Base-by-base conservation (phyloP, 2,113 vertebrate species). In the Cacatua alba region DNA sequence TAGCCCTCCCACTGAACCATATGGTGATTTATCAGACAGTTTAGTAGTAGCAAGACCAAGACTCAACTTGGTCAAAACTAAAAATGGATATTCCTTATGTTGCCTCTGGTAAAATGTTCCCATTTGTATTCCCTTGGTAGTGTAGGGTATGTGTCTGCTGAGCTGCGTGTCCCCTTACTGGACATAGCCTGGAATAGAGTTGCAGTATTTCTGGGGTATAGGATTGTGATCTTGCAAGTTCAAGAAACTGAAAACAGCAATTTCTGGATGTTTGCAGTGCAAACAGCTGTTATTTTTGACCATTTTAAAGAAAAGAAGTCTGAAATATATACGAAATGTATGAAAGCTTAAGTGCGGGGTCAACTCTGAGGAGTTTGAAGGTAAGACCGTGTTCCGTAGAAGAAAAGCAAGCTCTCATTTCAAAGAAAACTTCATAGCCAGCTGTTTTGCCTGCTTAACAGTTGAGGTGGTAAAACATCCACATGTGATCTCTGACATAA, bases 1-100 rank as follows among this genome's bases (percentile, higher is more conserved):
- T 75, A 78, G 35, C 88, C 57, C 67, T 96, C 75, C 90, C 67
- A 80, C 90, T 87, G 43, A 92, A 93, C 63, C 82, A 83, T 92
- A 60, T 68, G 72, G 51, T 84, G 43, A 68, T 84, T 90, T 88
- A 78, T 86, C 86, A 86, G 69, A 15, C 60, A 31, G 51, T 86
- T 92, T 49, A 88, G n/a, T 65, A 76, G 72, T 81, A 88, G 55
- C 52, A 93, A 71, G 77, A 85, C 70, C 84, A 82, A 86, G 82
- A 75, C 80, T 18, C 55, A 74, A 23, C 52, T 8, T 77, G 78
- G 71, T 95, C 67, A 82, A 91, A 67, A 63, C 43, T 93, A 52
- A 74, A 93, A 77, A 67, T 23, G 25, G 17, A 9, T 92, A 20
- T 86, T 86, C 39, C 55, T 96, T 77, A 15, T 43, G 25, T 49